phyloP scores from a whole-genome alignment of 2,113 vertebrate genomes.

The Ophiodon elongatus region DNA sequence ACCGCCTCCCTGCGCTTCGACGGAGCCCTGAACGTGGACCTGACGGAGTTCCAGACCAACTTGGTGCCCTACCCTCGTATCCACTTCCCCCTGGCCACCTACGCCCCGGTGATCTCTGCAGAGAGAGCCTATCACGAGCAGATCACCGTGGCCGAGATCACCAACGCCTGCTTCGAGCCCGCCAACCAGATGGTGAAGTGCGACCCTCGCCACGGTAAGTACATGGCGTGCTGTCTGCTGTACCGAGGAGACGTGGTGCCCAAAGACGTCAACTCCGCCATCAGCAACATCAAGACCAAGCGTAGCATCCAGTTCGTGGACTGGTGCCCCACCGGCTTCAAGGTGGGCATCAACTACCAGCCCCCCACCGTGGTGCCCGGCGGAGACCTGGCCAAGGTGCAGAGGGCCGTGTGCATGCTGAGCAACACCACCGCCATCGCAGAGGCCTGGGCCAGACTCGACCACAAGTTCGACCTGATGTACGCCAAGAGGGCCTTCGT shows the following conservation, averaged over 20 bases:
- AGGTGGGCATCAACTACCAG: slow-evolving; percentile 92
- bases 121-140: slow-evolving; percentile 80
- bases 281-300: slow-evolving; percentile 73
- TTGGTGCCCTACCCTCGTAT: slow-evolving; percentile 84
- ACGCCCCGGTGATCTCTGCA: slow-evolving; percentile 87
- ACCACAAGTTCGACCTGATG: slow-evolving; percentile 91
- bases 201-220: slow-evolving; percentile 72
- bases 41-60: slow-evolving; percentile 86
- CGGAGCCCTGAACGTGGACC: slow-evolving; percentile 75
- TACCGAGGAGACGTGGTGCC: slow-evolving; percentile 73
- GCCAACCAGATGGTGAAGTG: slow-evolving; percentile 77
- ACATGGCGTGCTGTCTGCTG: slow-evolving; percentile 76
- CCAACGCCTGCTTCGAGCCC: slow-evolving; percentile 72
- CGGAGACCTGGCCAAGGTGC: slow-evolving; percentile 89
- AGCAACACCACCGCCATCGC: slow-evolving; percentile 91
- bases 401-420: slow-evolving; percentile 89
- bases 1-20: slow-evolving; percentile 77
- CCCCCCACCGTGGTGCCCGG: slow-evolving; percentile 88
- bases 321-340: slow-evolving; percentile 91
- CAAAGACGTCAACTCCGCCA: slow-evolving; percentile 72
- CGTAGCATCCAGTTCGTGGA: slow-evolving; percentile 88
- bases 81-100: slow-evolving; percentile 90
- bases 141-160: slow-evolving; percentile 74
- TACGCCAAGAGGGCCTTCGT: slow-evolving; percentile 91
- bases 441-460: slow-evolving; percentile 89